Evolutionary conservation across 2,888 invertebrate genomes (phyloP), one percentile per base, ranked within the genome.

Genomic region (Calliphora vomitoria): DNA sequence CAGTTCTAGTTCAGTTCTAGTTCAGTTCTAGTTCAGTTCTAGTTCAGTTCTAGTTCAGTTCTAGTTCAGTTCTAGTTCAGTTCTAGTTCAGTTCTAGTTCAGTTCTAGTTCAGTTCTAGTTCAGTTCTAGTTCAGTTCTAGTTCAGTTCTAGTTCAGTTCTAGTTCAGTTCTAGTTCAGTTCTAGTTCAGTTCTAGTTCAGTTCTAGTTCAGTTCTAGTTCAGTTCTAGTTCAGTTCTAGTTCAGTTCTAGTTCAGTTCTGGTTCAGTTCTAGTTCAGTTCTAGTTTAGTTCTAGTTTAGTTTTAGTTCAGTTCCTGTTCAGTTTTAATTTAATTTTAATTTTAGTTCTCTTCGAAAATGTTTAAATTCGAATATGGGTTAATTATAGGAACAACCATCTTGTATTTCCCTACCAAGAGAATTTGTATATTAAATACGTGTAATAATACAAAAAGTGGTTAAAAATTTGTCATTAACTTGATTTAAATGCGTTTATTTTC

Each of bases 381-480:
- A 64, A 10, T 64, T 53, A 4, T 53, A n/a, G 0, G 0, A n/a
- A 38, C 15, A n/a, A n/a, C 2, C 15, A n/a, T 60, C n/a, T 38
- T 38, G 8, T n/a, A 4, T 18, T 38, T 64, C 38, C 8, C 64
- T 38, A 4, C 2, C 8, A n/a, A 13, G n/a, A 10, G 8, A 10
- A 64, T 35, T 5, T 64, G n/a, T 8, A 8, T n/a, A n/a, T 66
- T 41, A 41, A 20, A 66, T 60, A n/a, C 15, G 0, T n/a, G 44
- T 47, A 58, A 13, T 41, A 4, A 47, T 5, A 58, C 50, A 38
- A 58, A 74, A 74, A 66, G 55, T 82, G 74, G 66, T 75, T 75
- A 82, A 31, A 58, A 74, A 66, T 82, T 75, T 68, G 38, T 82
- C 74, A 75, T 68, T 75, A 75, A 68, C 68, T 82, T 75, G 74